A percentile compares a stretch with the other conserved stretches of the same genome.
Conservation (phyloP, 2,888 invertebrate genomes). For the Lepas anatifera region DNA sequence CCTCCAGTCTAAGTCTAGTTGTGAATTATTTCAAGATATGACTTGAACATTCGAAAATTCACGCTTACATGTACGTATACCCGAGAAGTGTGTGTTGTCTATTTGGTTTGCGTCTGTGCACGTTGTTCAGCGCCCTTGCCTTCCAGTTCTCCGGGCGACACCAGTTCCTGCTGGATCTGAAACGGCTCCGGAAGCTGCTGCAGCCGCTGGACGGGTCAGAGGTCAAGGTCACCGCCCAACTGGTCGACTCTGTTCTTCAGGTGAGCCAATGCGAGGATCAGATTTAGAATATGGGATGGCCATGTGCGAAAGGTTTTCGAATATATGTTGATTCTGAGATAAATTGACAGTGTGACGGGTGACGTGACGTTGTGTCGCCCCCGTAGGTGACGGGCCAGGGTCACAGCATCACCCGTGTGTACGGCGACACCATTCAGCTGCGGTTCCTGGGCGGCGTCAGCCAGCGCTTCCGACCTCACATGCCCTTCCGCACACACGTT, state of each 20-base stretch:
- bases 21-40: too few species aligned
- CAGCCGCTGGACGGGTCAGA: conserved; percentile 17
- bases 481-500: conserved; percentile 74
- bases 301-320: too few species aligned
- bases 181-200: conserved; percentile 20
- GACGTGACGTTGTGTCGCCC: too few species aligned
- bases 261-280: too few species aligned
- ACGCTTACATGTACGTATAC: too few species aligned
- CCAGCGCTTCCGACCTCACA: conserved; percentile 90
- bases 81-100: too few species aligned
- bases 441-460: conserved; percentile 78
- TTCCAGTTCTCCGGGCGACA: conserved; percentile 22
- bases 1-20: too few species aligned
- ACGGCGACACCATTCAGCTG: conserved; percentile 69
- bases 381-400: conserved; percentile 73
- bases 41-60: too few species aligned
- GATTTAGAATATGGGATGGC: too few species aligned
- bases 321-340: too few species aligned
- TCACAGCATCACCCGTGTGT: conserved; percentile 72
- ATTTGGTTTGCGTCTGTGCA: too few species aligned
- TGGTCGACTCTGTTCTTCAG: conserved; percentile 77
- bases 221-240: conserved; percentile 31
- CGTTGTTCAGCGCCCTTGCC: conserved; percentile 15
- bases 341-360: too few species aligned
- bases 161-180: conserved; percentile 20